phyloP scores from a whole-genome alignment of 2,797 vertebrate species.

The Coregonus suidteri region DNA sequence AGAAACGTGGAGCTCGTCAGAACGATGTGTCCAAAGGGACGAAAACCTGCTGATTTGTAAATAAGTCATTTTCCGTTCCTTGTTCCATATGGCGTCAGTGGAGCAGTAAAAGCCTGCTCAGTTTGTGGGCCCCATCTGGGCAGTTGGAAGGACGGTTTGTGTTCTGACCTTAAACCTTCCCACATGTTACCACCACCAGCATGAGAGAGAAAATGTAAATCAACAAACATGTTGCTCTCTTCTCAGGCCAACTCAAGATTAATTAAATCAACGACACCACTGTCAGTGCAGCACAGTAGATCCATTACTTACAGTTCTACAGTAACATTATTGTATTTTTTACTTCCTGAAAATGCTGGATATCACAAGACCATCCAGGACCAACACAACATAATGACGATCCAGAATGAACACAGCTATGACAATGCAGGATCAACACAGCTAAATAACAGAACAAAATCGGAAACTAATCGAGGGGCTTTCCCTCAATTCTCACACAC shows the following conservation, averaged over 20 bases:
- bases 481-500: not conserved
- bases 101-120: conserved; percentile 44
- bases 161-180: conserved; percentile 31
- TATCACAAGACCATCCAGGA: not conserved
- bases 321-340: not conserved
- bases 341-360: not conserved
- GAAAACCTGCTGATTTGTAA: conserved; percentile 32
- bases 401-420: not conserved
- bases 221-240: not conserved
- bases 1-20: conserved; percentile 16
- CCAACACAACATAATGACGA: not conserved
- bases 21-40: conserved; percentile 15
- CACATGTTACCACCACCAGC: conserved; percentile 22
- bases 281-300: not conserved
- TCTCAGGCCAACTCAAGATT: not conserved
- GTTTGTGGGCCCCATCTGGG: conserved; percentile 48
- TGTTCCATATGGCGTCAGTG: conserved; percentile 53
- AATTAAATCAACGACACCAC: not conserved
- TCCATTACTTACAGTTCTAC: not conserved
- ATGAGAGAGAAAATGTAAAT: not conserved
- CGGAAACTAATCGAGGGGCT: too few species aligned
- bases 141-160: conserved; percentile 29
- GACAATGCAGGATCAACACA: not conserved
- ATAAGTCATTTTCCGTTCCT: conserved; percentile 34
- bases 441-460: not conserved